Conservation (phyloP, 2,113 vertebrate genomes). For the Paratilapia polleni region DNA sequence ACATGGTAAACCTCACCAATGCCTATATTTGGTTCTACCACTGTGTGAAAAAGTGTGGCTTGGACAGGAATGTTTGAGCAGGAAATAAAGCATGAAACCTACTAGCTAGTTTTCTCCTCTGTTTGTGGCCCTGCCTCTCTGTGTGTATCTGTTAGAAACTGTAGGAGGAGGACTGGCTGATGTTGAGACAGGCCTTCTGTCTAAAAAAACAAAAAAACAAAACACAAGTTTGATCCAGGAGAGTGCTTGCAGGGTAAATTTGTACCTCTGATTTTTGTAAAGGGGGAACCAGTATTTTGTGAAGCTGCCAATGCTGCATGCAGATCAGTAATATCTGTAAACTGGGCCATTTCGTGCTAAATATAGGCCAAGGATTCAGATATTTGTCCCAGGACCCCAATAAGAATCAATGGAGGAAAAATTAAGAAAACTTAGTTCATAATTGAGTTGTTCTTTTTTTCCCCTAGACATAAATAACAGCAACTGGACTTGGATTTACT, state of each 20-base stretch:
- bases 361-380: neutral
- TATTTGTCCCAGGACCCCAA: neutral
- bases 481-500: neutral
- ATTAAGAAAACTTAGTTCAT: neutral
- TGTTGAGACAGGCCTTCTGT: neutral
- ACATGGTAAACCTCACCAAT: conserved; percentile 53
- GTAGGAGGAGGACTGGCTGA: neutral
- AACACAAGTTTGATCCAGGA: conserved; percentile 16
- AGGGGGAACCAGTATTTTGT: neutral
- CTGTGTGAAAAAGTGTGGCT: conserved; percentile 57
- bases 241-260: neutral
- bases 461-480: neutral
- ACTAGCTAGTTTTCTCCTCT: conserved; percentile 41
- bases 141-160: neutral
- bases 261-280: neutral
- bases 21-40: conserved; percentile 68
- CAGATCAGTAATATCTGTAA: neutral
- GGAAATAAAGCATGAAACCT: conserved; percentile 60
- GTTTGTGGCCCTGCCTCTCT: conserved; percentile 23
- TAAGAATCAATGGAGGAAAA: neutral
- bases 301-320: neutral
- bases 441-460: neutral
- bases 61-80: conserved; percentile 65
- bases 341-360: neutral
- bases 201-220: no score